Percentiles rank a stretch among this genome's conserved stretches.
phyloP scores from a whole-genome alignment of 2,797 vertebrate species.

The Yasuhikotakia modesta region DNA sequence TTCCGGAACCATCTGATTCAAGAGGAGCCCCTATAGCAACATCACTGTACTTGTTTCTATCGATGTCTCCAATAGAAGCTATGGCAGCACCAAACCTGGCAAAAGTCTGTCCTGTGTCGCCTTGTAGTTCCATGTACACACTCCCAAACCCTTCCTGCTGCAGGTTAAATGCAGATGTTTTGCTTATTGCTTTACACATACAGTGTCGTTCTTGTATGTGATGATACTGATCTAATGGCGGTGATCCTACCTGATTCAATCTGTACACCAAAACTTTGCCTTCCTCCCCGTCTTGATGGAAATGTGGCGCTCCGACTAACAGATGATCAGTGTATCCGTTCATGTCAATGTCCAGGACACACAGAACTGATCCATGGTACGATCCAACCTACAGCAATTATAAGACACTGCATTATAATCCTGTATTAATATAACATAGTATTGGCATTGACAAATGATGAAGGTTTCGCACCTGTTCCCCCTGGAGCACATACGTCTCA shows the following conservation, averaged over 20 bases:
- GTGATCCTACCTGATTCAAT: conserved; percentile 63
- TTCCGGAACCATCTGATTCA: conserved; percentile 68
- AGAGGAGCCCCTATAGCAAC: conserved; percentile 76
- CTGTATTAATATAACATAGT: neutral
- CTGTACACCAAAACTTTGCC: conserved; percentile 79
- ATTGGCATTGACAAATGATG: neutral
- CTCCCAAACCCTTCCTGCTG: conserved; percentile 51
- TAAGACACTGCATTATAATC: too few relatives aligned
- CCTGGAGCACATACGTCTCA: conserved; percentile 63
- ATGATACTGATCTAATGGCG: neutral
- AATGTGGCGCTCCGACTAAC: conserved; percentile 77
- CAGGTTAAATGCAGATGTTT: neutral
- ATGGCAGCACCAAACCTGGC: conserved; percentile 79
- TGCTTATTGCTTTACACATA: neutral
- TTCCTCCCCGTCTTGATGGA: conserved; percentile 73
- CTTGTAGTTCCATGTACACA: conserved; percentile 47
- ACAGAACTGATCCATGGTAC: conserved; percentile 81
- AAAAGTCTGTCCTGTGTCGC: conserved; percentile 54
- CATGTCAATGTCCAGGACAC: conserved; percentile 70
- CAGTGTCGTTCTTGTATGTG: too few relatives aligned
- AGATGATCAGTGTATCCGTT: conserved; percentile 72
- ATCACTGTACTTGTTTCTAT: conserved; percentile 69
- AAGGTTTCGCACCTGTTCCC: conserved; percentile 75
- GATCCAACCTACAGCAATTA: conserved; percentile 78
- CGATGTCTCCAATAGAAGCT: conserved; percentile 73